Percentiles rank a stretch among this genome's conserved stretches.
phyloP scores from a whole-genome alignment of 2,888 invertebrate species.

The Bombylius discolor region DNA sequence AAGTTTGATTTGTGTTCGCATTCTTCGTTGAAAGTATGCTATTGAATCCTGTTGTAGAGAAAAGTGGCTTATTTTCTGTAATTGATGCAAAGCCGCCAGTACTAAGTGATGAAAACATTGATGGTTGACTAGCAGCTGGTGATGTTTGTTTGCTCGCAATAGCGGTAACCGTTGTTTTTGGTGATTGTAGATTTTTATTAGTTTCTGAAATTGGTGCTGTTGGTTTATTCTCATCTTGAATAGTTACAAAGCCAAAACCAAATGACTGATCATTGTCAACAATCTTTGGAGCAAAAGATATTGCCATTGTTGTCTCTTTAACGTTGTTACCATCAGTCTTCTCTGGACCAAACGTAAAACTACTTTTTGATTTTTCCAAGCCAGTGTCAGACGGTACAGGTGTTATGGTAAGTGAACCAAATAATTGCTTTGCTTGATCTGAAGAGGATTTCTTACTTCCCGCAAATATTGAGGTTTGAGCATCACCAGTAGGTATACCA shows the following conservation, averaged over 20 bases:
- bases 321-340: neutral
- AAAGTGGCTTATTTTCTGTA: neutral
- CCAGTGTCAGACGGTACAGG: too few relatives aligned
- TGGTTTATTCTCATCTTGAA: neutral
- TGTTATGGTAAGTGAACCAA: neutral
- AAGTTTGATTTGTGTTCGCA: neutral
- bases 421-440: neutral
- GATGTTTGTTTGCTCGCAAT: neutral
- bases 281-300: conserved; percentile 1
- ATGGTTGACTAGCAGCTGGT: neutral
- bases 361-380: neutral
- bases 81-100: neutral
- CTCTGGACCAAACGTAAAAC: neutral
- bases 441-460: neutral
- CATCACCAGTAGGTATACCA: neutral
- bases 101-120: neutral
- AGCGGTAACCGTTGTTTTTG: neutral
- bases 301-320: neutral
- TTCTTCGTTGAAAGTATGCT: neutral
- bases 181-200: neutral
- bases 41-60: neutral
- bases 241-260: neutral
- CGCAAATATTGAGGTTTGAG: neutral
- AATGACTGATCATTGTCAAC: neutral
- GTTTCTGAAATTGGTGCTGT: neutral